Conservation (phyloP, 2,888 invertebrate genomes). For the Aphodius sticticus region DNA sequence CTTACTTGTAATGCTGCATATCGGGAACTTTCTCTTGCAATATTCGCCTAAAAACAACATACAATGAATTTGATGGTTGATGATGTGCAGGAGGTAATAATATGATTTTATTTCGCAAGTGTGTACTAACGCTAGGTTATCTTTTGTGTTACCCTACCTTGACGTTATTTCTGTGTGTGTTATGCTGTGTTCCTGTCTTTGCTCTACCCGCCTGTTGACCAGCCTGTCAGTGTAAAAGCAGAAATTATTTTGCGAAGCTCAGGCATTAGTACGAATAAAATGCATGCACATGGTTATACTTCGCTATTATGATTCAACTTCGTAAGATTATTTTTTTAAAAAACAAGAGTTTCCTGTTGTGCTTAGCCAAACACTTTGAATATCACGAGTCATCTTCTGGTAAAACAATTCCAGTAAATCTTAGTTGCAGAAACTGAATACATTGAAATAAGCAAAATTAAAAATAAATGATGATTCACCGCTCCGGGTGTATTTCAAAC, state of each 20-base stretch:
- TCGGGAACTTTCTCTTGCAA: conserved; percentile 70
- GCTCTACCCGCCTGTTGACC: conserved; percentile 73
- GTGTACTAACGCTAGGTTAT: conserved; percentile 20
- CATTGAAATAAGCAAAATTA: not conserved
- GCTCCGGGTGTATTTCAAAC: too few relatives aligned
- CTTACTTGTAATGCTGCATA: conserved; percentile 74
- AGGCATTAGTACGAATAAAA: conserved; percentile 26
- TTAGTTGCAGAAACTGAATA: not conserved
- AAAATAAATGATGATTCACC: too few relatives aligned
- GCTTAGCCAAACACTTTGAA: not conserved
- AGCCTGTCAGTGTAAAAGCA: conserved; percentile 61
- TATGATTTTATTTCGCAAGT: conserved; percentile 13
- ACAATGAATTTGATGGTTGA: conserved; percentile 38
- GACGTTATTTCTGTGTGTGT: conserved; percentile 73
- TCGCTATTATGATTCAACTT: not conserved
- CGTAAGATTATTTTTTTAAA: not conserved
- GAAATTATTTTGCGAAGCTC: conserved; percentile 38
- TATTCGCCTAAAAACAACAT: conserved; percentile 66
- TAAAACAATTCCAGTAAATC: not conserved
- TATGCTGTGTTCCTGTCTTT: conserved; percentile 72
- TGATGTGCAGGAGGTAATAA: conserved; percentile 19
- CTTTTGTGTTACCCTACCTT: conserved; percentile 60
- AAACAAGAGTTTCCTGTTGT: not conserved
- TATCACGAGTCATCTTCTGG: not conserved
- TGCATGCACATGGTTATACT: not conserved